Conservation (phyloP, 2,113 vertebrate genomes). For the Marmota flaviventris region DNA sequence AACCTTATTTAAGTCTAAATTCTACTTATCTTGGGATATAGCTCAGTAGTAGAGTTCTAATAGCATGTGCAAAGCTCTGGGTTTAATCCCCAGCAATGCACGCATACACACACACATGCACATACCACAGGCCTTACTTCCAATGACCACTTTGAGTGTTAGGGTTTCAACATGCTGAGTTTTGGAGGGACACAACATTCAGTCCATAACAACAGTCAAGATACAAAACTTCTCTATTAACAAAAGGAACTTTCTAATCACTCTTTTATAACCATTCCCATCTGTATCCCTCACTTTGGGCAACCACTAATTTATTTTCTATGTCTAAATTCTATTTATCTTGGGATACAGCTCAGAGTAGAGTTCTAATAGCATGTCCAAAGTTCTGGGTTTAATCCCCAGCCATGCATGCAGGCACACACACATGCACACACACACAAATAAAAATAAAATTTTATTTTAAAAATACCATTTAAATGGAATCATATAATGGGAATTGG, state of each 20-base stretch:
- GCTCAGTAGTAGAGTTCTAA: not conserved
- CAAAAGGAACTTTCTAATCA: not conserved
- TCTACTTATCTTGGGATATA: not conserved
- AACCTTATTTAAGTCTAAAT: not conserved
- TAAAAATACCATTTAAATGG: not conserved
- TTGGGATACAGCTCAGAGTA: not conserved
- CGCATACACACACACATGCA: too few species aligned
- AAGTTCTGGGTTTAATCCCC: not conserved
- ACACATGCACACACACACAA: too few species aligned
- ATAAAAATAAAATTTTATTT: not conserved
- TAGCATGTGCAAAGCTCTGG: not conserved
- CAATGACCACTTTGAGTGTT: not conserved
- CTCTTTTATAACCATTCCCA: not conserved
- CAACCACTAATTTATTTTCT: not conserved
- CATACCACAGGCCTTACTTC: too few species aligned
- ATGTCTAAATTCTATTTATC: not conserved
- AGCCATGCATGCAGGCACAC: too few species aligned
- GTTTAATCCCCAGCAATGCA: not conserved
- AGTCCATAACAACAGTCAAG: not conserved
- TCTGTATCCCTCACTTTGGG: not conserved
- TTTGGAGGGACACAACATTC: not conserved
- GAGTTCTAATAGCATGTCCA: not conserved
- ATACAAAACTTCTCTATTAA: not conserved
- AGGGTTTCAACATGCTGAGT: not conserved
- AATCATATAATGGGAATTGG: not conserved